phyloP scores from a whole-genome alignment of 2,113 vertebrate genomes.

The Oreochromis tanganicae region DNA sequence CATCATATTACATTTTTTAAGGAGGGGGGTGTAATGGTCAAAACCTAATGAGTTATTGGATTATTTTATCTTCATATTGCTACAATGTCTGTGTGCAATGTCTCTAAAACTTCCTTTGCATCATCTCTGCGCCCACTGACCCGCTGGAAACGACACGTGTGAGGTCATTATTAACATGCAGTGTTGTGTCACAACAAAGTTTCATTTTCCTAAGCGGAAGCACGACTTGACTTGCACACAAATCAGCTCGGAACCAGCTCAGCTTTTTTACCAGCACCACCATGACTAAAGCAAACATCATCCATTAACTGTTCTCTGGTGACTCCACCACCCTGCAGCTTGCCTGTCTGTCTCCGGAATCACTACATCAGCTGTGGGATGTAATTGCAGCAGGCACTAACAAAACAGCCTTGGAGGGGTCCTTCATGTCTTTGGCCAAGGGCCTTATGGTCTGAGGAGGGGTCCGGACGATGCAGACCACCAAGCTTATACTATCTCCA shows the following conservation, averaged over 20 bases:
- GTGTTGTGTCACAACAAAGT: neutral
- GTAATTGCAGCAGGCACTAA: constrained; percentile 66
- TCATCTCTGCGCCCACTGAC: neutral
- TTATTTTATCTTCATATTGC: neutral
- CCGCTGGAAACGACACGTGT: neutral
- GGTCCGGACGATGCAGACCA: constrained; percentile 27
- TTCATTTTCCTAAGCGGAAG: neutral
- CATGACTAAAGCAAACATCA: constrained; percentile 21
- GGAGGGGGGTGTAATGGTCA: neutral
- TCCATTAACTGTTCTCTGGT: constrained; percentile 11
- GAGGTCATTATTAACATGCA: neutral
- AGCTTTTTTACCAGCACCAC: neutral
- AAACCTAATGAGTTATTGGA: neutral
- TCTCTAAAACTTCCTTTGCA: neutral
- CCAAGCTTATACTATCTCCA: constrained; percentile 29
- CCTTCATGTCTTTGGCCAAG: constrained; percentile 58
- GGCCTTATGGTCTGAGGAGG: constrained; percentile 47
- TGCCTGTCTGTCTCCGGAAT: neutral
- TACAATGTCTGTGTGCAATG: neutral
- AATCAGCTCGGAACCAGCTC: neutral
- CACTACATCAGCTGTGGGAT: constrained; percentile 59
- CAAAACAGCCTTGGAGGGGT: constrained; percentile 65
- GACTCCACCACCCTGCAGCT: constrained; percentile 35
- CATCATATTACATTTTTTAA: neutral
- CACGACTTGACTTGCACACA: neutral